Conservation (phyloP, 2,113 vertebrate species). For the Hucho hucho region DNA sequence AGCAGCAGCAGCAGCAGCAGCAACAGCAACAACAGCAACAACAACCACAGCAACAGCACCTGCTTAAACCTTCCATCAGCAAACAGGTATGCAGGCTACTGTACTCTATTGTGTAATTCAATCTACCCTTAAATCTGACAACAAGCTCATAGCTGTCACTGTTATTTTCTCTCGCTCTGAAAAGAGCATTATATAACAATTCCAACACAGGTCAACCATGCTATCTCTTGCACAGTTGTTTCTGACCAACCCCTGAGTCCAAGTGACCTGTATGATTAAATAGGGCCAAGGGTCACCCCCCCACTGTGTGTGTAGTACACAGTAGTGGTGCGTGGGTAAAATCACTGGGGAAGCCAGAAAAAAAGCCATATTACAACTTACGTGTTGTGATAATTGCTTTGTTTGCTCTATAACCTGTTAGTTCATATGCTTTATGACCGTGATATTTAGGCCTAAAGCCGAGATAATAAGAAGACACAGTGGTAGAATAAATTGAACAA, state of each 20-base stretch:
- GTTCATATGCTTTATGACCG: no score
- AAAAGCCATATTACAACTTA: no score
- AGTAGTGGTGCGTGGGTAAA: no score
- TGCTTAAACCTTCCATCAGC: slow-evolving; percentile 77
- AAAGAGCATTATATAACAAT: not conserved
- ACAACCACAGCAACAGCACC: slow-evolving; percentile 66
- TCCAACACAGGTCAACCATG: not conserved
- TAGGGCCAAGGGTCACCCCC: not conserved
- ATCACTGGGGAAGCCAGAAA: no score
- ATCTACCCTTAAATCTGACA: not conserved
- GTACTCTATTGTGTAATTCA: not conserved
- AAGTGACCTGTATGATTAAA: not conserved
- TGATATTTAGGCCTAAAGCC: no score
- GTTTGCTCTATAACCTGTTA: no score
- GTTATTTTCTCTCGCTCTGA: not conserved
- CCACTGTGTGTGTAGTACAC: not conserved
- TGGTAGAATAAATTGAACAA: no score
- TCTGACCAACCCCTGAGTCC: not conserved
- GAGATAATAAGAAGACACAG: no score
- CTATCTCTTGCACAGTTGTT: not conserved
- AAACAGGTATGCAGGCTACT: slow-evolving; percentile 70
- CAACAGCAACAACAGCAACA: slow-evolving; percentile 63
- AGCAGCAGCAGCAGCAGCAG: slow-evolving; percentile 75
- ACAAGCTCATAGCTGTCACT: not conserved
- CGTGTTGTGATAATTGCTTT: no score